phyloP scores from a whole-genome alignment of 2,888 invertebrate species.

The Sarcophaga rosellei region DNA sequence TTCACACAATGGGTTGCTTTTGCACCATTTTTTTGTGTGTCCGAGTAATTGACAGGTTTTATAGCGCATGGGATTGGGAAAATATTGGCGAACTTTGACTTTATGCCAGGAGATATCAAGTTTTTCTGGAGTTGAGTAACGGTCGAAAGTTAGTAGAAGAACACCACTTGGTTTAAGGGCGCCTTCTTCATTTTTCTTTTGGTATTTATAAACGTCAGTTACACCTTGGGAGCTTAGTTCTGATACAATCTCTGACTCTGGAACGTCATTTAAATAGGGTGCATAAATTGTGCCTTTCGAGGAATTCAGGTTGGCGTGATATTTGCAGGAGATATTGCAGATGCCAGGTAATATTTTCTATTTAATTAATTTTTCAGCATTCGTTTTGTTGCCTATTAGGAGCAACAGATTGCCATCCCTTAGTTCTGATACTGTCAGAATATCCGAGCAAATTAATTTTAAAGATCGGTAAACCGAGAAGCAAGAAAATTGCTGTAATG shows the following conservation, averaged over 20 bases:
- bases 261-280: neutral
- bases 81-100: too few relatives aligned
- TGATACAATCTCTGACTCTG: slow-evolving; percentile 9
- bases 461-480: neutral
- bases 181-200: slow-evolving; percentile 14
- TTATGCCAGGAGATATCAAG: slow-evolving; percentile 43
- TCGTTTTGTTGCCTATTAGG: neutral
- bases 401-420: slow-evolving; percentile 13
- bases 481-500: slow-evolving; percentile 10
- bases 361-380: slow-evolving; percentile 1
- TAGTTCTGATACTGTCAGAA: slow-evolving; percentile 18
- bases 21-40: too few relatives aligned
- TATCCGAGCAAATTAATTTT: slow-evolving; percentile 6
- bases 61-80: too few relatives aligned
- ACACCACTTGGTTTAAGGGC: neutral
- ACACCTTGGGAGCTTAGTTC: slow-evolving; percentile 29
- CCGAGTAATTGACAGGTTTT: too few relatives aligned
- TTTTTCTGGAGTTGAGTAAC: neutral
- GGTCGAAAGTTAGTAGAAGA: too few relatives aligned
- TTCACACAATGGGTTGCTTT: too few relatives aligned
- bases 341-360: neutral
- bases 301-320: slow-evolving; percentile 14
- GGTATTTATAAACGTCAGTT: slow-evolving; percentile 9
- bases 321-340: slow-evolving; percentile 15
- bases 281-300: slow-evolving; percentile 12